phyloP scores from a whole-genome alignment of 2,797 vertebrate genomes.

The Notamacropus eugenii region DNA sequence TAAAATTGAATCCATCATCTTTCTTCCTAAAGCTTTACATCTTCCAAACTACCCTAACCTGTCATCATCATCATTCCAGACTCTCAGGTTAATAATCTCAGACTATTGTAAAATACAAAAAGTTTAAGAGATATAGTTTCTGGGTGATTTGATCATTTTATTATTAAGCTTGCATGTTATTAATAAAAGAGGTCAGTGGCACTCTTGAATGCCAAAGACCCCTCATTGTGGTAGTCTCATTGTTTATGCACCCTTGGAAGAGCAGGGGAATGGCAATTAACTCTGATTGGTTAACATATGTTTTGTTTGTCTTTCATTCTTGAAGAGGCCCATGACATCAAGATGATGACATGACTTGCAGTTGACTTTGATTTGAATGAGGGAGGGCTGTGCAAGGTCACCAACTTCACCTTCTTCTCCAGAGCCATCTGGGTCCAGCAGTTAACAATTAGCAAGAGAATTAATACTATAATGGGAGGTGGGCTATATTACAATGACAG shows the following conservation, averaged over 20 bases:
- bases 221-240: neutral
- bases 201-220: neutral
- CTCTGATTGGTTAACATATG: neutral
- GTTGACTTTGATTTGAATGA: too few species aligned
- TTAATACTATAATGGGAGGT: neutral
- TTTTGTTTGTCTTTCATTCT: too few species aligned
- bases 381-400: too few species aligned
- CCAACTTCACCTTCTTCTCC: too few species aligned
- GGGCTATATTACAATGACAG: neutral
- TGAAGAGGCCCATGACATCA: too few species aligned
- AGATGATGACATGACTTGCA: too few species aligned
- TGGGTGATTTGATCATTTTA: neutral
- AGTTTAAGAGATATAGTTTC: neutral
- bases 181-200: neutral
- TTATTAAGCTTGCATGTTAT: neutral
- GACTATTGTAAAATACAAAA: neutral
- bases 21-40: neutral
- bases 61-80: neutral
- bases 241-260: neutral
- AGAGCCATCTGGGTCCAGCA: too few species aligned
- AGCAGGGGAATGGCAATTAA: neutral
- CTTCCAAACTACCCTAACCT: neutral
- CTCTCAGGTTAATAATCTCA: neutral
- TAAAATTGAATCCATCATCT: too few species aligned
- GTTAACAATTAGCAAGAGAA: neutral